Evolutionary conservation across 2,888 invertebrate genomes (phyloP), one percentile per base, ranked within the genome.

Genomic region (Melipona beecheii): DNA sequence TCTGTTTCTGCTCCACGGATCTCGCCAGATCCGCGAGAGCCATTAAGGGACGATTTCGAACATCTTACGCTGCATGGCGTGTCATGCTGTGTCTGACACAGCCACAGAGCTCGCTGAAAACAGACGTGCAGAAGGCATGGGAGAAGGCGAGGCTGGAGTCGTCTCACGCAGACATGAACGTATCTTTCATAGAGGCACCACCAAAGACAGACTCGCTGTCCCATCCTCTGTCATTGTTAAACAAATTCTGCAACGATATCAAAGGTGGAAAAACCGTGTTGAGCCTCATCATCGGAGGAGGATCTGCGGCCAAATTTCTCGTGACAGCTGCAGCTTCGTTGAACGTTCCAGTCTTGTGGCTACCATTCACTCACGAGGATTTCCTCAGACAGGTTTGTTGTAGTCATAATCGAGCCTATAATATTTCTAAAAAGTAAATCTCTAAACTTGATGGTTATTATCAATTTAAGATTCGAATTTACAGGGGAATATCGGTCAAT

Each of bases 321-420:
- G 91, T 94, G 52, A 93, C 94, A 31, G 94, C 94, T 65, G 91
- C 93, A 4, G 91, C 92, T 17, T 92, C 94, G 17, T 78, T 94
- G n/a, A 92, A 93, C 72, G 90, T 94, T 69, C 94, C 94, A 36
- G 90, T 93, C 4, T 86, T 94, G 21, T 94, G 94, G 94, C 79
- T 94, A 74, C 94, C 94, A n/a, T 92, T 93, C 78, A 92, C 94
- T 0, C 93, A 94, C 83, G 89, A 93, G 80, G 94, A 94, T 77
- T 94, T 93, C 60, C 90, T 94, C 69, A 91, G 92, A 36, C 94
- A 94, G 92, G 94, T 94, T 24, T 43, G 89, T 80, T 54, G 19
- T 1, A 71, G 11, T 31, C 50, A 56, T 64, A 9, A 0, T 36
- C 17, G 9, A 31, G 21, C 17, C 21, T 21, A 43, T 11, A 43